Conservation (phyloP, 2,113 vertebrate species). For the Motacilla alba region DNA sequence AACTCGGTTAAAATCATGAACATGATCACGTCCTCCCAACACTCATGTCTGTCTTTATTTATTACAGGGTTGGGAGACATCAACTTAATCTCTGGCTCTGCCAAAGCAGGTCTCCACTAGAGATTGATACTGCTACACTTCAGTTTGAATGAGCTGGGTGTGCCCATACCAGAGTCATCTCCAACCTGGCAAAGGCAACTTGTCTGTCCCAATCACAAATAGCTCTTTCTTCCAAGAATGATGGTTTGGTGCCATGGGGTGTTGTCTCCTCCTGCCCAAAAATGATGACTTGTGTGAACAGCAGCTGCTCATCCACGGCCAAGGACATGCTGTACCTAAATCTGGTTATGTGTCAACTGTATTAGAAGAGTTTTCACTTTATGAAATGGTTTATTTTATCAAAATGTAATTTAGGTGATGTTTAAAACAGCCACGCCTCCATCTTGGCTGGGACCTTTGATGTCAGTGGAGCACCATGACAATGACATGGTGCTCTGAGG, state of each 20-base stretch:
- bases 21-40: not conserved
- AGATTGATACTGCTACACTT: not conserved
- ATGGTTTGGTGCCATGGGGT: not conserved
- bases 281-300: not conserved
- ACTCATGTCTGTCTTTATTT: not conserved
- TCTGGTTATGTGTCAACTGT: not conserved
- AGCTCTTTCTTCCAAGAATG: not conserved
- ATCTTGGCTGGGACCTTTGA: not conserved
- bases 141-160: not conserved
- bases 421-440: not conserved
- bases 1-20: not conserved
- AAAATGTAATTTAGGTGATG: not conserved
- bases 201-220: not conserved
- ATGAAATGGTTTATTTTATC: not conserved
- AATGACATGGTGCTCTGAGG: not conserved
- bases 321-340: not conserved
- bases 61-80: not conserved
- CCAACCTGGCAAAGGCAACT: not conserved
- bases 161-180: not conserved
- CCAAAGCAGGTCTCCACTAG: not conserved
- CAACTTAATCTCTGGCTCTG: not conserved
- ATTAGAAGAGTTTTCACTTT: not conserved
- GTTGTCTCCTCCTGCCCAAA: not conserved
- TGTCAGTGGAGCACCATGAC: not conserved
- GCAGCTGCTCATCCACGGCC: not conserved